Base-by-base conservation (phyloP, 35 echinoderm and acorn worm species). In the Ophioderma brevispina region DNA sequence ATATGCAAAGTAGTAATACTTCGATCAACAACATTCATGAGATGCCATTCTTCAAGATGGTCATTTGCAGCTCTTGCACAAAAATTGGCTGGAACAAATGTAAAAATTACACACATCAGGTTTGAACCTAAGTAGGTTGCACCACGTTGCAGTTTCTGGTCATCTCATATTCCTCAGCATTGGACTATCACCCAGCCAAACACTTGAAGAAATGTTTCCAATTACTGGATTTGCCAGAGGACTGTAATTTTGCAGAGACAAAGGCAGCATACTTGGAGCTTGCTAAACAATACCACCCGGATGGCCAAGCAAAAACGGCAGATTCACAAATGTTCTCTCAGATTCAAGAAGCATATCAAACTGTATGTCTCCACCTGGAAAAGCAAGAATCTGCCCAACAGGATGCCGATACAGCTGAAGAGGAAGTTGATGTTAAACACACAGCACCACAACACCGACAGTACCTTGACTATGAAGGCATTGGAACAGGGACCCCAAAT, bases 241-340 rank as follows among this genome's bases (percentile, higher is more conserved):
- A 92, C 28, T 75, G 78, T 36, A 89, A 34, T 38, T 31, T 94
- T 5, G 59, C 75, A 5, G 92, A 95, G 34, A 40, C 89, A 10
- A 91, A 94, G 75, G 90, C 89, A 19, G 87, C 87, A 31, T 98
- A 92, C 77, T 70, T 98, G 34, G 84, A 90, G 31, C 87, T 95
- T n/a, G 96, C 96, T 31, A 98, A 98, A 87, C 40, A 89, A 25
- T 98, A 98, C 49, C 96, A 98, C 78, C 96, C 96, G 40, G 96
- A 98, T 81, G 94, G 89, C 38, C 36, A 78, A 70, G 41, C 76
- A 25, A 42, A 23, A 64, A 36, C 76, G 32, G 93, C 89, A 35
- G 84, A 98, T 87, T 55, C 75, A 8, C 85, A 82, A 19, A 98
- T 90, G 43, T 98, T 98, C 49, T 55, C 33, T 17, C 46, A 98